Evolutionary conservation across 2,888 invertebrate genomes (phyloP), one percentile per base, ranked within the genome.

Genomic region (Mechanitis messenoides): DNA sequence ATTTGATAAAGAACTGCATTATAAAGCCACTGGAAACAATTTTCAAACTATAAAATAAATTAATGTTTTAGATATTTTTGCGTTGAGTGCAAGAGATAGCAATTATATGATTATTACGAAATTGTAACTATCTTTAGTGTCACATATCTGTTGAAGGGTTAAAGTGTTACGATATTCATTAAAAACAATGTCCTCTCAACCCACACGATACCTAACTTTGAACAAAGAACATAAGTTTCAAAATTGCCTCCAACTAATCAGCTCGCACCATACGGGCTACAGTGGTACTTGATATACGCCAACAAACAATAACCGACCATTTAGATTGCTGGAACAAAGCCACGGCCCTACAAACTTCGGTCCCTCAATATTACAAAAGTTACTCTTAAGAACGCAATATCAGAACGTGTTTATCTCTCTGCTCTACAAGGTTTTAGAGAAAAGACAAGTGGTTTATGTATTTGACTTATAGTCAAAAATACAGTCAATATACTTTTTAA

Each of bases 361-460:
- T 69, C 62, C 67, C 75, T 77, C 77, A 73, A 85, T 86, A 87
- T 89, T 87, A 80, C 81, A 77, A 83, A 87, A 87, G 84, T 88
- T 87, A 65, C 60, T 59, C 61, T 66, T 68, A 71, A 69, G 76
- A 80, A 81, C 75, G 73, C 73, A 76, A 79, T 80, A 80, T 78
- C 77, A 71, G 61, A 68, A 69, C 72, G 70, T 74, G 71, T 71
- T 70, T 68, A 73, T 72, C 66, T 61, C 61, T 56, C 35, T 35
- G 28, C 45, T 55, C 46, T 50, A 46, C 60, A 59, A 31, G 55
- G 59, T 53, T 56, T 33, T 59, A 58, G 61, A 69, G 58, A 45
- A 28, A 58, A 56, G 50, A 57, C 57, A 50, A 38, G 47, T 50
- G 45, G 38, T 46, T 50, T 50, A 11, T 38, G 47, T 7, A 38